Base-by-base conservation (phyloP, 1,140 invertebrate species). In the Sweltsa coloradensis region DNA sequence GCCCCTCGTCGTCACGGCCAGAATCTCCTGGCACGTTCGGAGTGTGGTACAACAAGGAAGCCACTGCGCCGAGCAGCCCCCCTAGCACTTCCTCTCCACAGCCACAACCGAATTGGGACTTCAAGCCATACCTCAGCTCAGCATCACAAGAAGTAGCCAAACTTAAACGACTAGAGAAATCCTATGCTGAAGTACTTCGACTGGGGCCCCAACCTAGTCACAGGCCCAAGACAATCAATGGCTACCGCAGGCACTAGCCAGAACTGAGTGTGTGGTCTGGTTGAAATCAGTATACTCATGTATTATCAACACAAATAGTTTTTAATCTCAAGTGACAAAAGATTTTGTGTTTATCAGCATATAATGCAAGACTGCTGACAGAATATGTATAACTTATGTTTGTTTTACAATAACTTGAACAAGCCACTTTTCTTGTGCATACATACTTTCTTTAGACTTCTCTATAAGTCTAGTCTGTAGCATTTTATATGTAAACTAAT, bases 131-230 rank as follows among this genome's bases (percentile, higher is more conserved):
- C 24, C 19, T 34, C 19, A 83, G 81, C 60, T 73, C 76, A 7
- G 83, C 84, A 3, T 85, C 83, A 0, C 81, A 85, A 55, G 84
- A 88, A 52, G 76, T 89, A 7, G 79, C 85, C 51, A 83, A 82
- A 55, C 64, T 90, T 34, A 81, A 81, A 59, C 77, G 80, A 53
- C 64, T 90, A 22, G 85, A 90, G 53, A 73, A 83, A 57, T 84
- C 84, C 3, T 90, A 89, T 58, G 85, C 85, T 0, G 85, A 89
- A 61, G 85, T 79, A 3, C 64, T 90, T 9, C 73, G 82, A 41
- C 78, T 78, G 58, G 75, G 47, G 29, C 41, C 43, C 5, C 42
- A 41, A 26, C 34, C 21, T 13, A 44, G 5, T 11, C 27, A 36
- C 31, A 23, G 46, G 14, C 11, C 36, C 16, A 16, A 16, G 23